Evolutionary conservation across 2,113 vertebrate species (phyloP), one percentile per base, ranked within the genome.

Genomic region (Oncorhynchus gorbuscha): DNA sequence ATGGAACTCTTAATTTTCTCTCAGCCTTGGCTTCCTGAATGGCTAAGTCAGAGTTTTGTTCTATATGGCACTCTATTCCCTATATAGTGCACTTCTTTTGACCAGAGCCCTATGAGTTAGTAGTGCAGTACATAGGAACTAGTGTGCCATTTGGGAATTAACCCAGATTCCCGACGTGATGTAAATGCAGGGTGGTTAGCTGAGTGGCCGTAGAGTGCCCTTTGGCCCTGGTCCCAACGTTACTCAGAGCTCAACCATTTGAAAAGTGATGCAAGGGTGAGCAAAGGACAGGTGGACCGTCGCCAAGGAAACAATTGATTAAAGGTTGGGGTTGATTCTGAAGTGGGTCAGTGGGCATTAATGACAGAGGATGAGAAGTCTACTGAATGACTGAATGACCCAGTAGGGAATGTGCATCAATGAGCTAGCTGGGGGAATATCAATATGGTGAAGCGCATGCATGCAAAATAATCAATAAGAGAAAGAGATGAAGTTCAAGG

Each of bases 361-460:
- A 71, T 16, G 48, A 80, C 75, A 79, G 18, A 70, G 68, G 24
- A 61, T 48, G 35, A 14, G 59, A n/a, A 79, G 61, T 78, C 71
- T 51, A 22, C 9, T 45, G 39, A 45, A 45, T 45, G 39, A 45
- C 39, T 45, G 39, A 45, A 45, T 78, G 65, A 83, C 35, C 66
- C 65, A 28, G 65, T 24, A 9, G 39, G 39, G 39, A 45, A 45
- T 45, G 39, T 45, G 65, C 4, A 58, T 58, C 6, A 14, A 58
- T 14, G 20, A 20, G 20, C 20, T 58, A 58, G 16, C 55, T 58
- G 16, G 20, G 13, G 18, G 55, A 14, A 45, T 58, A 20, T 2
- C 55, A 58, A 18, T 58, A 58, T 14, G 55, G 55, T 58, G 4
- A 20, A 18, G 4, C 18, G 1, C 20, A 58, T 7, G 13, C 20